Conservation (phyloP, 1,140 invertebrate genomes). For the Dinoponera quadriceps region DNA sequence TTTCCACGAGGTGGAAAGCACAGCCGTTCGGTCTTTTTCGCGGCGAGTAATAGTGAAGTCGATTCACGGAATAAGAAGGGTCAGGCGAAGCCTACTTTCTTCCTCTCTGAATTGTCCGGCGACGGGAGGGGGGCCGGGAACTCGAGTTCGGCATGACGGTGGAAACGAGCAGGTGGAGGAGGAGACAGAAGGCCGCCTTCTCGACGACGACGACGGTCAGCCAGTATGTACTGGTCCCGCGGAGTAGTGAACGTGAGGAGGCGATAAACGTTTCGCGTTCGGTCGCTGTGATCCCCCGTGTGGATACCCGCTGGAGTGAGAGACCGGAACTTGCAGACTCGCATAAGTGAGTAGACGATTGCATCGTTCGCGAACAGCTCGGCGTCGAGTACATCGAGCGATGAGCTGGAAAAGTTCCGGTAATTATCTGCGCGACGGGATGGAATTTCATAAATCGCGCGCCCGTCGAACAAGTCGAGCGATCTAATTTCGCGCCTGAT, state of each 20-base stretch:
- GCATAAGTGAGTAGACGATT: constrained; percentile 37
- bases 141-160: constrained; percentile 21
- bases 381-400: too few species aligned
- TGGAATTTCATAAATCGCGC: too few species aligned
- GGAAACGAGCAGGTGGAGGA: constrained; percentile 31
- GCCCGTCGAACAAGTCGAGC: too few species aligned
- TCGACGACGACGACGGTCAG: constrained; percentile 30
- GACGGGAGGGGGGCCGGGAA: constrained; percentile 16
- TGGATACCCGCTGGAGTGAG: constrained; percentile 44
- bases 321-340: constrained; percentile 7
- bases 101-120: constrained; percentile 68
- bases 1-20: constrained; percentile 72
- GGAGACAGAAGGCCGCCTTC: constrained; percentile 33
- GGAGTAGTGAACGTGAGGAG: constrained; percentile 52
- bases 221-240: constrained; percentile 64
- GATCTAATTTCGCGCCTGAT: too few species aligned
- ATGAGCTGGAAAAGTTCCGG: too few species aligned
- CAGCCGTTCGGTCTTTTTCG: constrained; percentile 52
- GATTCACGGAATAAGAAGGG: constrained; percentile 72
- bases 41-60: constrained; percentile 73
- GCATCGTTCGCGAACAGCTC: neutral
- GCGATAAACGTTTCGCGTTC: constrained; percentile 47
- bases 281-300: constrained; percentile 28
- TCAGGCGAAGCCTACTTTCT: constrained; percentile 79
- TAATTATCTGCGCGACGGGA: too few species aligned